phyloP scores from a whole-genome alignment of 2,113 vertebrate species.

The Gavialis gangeticus region DNA sequence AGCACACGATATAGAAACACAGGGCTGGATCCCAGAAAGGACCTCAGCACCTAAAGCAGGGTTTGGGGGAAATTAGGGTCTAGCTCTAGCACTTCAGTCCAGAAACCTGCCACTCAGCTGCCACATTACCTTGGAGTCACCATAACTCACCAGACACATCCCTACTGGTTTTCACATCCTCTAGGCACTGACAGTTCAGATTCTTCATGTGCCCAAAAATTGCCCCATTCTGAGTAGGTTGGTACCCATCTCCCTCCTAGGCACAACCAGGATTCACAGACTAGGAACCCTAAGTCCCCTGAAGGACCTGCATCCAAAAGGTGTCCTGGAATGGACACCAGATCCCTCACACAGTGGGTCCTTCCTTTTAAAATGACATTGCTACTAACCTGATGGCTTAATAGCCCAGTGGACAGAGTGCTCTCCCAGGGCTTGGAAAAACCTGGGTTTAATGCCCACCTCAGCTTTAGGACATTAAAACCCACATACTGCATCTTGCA shows the following conservation, averaged over 20 bases:
- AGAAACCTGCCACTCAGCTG: fast-evolving
- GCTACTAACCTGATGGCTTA: too few species aligned
- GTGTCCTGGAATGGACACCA: too few species aligned
- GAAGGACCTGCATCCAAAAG: not conserved
- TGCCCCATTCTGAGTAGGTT: not conserved
- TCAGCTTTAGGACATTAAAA: too few species aligned
- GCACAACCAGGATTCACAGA: too few species aligned
- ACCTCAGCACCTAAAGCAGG: fast-evolving
- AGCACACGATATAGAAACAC: not conserved
- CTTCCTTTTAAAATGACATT: too few species aligned
- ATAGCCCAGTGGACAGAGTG: too few species aligned
- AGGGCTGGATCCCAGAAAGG: not conserved
- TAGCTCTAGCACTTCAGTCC: not conserved
- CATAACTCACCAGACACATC: not conserved
- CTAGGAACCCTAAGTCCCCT: too few species aligned
- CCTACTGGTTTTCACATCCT: fast-evolving
- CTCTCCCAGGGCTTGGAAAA: too few species aligned
- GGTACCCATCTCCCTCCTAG: not conserved
- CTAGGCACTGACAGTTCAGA: not conserved
- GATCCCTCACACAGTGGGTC: too few species aligned
- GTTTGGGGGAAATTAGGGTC: not conserved
- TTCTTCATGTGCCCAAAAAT: fast-evolving
- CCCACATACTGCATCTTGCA: too few species aligned
- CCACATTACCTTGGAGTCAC: fast-evolving
- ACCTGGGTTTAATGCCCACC: too few species aligned